Conservation (phyloP, 2,797 vertebrate species). For the Varecia variegata region DNA sequence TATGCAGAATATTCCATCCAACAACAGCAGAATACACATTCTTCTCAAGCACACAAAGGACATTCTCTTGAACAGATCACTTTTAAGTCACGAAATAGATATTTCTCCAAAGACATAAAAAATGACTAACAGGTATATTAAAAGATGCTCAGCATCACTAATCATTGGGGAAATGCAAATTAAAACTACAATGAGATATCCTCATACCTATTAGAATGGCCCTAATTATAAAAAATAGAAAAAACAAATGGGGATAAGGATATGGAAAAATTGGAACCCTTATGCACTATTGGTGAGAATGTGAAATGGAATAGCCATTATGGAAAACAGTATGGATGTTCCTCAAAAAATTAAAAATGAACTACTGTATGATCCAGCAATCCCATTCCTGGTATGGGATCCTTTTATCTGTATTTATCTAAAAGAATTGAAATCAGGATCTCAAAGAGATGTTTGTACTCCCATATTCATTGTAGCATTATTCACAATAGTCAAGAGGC, state of each 20-base stretch:
- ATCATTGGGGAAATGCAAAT: neutral
- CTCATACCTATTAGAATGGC: neutral
- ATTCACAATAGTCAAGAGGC: neutral
- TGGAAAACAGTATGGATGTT: neutral
- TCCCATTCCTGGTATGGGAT: neutral
- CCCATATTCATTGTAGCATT: neutral
- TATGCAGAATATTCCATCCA: neutral
- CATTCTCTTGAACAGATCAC: neutral
- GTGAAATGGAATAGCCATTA: neutral
- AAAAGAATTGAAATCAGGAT: neutral
- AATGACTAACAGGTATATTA: neutral
- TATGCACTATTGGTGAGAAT: neutral
- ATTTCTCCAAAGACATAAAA: neutral
- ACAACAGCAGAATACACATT: neutral
- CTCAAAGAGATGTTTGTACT: neutral
- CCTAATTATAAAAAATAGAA: neutral
- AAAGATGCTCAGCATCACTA: neutral
- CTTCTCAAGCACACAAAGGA: neutral
- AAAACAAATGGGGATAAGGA: neutral
- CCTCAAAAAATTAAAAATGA: neutral
- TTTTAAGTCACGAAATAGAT: neutral
- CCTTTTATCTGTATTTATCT: neutral
- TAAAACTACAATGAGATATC: neutral
- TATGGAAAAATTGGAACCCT: neutral
- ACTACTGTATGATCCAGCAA: neutral